phyloP scores from a whole-genome alignment of 2,888 invertebrate genomes.

The Drosophila anceps region DNA sequence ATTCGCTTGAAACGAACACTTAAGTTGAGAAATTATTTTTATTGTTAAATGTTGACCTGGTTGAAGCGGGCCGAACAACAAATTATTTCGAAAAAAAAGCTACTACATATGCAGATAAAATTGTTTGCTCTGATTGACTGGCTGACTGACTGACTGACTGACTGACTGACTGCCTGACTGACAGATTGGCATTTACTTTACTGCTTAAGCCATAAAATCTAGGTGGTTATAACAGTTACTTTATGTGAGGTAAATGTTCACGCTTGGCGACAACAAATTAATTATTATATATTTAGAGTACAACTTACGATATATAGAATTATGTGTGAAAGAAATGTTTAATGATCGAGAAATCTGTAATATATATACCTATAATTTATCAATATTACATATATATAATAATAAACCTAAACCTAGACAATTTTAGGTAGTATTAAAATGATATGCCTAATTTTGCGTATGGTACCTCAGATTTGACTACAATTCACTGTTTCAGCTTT shows the following conservation, averaged over 20 bases:
- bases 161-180: not conserved
- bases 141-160: not conserved
- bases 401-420: too few species aligned
- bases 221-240: not conserved
- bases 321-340: not conserved
- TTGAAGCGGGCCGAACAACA: not conserved
- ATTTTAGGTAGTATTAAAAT: too few species aligned
- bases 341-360: not conserved
- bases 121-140: not conserved
- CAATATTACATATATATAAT: too few species aligned
- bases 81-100: not conserved
- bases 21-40: constrained; percentile 7
- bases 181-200: not conserved
- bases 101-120: not conserved
- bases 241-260: not conserved
- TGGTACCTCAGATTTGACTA: too few species aligned
- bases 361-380: not conserved
- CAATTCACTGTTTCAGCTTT: not conserved
- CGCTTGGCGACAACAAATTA: not conserved
- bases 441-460: too few species aligned
- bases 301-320: not conserved
- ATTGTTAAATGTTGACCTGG: constrained; percentile 12
- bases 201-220: not conserved
- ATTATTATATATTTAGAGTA: not conserved
- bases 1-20: constrained; percentile 17